Conservation (phyloP, 2,797 vertebrate genomes). For the Hemitrygon akajei region DNA sequence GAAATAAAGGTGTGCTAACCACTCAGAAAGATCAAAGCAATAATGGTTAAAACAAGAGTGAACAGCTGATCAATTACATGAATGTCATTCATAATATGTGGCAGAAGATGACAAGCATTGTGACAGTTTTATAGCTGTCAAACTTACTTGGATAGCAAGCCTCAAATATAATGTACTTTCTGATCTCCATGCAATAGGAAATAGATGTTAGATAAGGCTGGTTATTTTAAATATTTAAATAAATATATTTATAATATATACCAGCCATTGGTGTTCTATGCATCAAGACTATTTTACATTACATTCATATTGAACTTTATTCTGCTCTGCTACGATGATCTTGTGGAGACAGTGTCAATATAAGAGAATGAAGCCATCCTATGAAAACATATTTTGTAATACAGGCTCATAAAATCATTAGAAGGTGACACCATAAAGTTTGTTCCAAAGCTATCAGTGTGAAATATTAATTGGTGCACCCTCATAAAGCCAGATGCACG, state of each 20-base stretch:
- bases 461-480: no score
- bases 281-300: neutral
- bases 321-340: neutral
- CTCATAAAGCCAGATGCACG: no score
- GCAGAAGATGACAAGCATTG: neutral
- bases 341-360: neutral
- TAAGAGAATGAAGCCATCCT: neutral
- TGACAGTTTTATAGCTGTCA: neutral
- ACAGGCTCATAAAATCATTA: no score
- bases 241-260: neutral
- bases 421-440: no score
- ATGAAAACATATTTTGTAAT: neutral
- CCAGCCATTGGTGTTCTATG: neutral
- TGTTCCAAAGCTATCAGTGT: no score
- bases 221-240: constrained; percentile 8
- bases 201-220: neutral
- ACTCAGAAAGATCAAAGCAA: constrained; percentile 18
- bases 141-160: neutral
- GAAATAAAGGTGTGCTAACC: neutral
- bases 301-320: neutral
- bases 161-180: neutral
- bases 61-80: neutral
- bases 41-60: neutral
- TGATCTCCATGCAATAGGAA: neutral
- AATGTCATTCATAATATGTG: neutral